Base-by-base conservation (phyloP, 1,140 invertebrate species). In the Drosophila busckii region DNA sequence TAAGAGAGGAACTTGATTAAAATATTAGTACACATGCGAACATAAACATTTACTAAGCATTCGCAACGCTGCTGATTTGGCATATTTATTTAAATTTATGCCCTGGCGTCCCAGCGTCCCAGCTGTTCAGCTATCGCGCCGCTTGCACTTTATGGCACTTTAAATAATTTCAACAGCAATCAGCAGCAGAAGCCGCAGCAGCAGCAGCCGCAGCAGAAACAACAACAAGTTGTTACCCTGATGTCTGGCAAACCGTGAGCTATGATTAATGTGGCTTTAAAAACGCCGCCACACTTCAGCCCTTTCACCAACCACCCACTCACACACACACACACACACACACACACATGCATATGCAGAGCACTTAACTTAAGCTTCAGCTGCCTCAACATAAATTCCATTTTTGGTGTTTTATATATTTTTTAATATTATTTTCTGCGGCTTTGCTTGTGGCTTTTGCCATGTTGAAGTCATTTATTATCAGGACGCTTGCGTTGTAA, bases 231-330 rank as follows among this genome's bases (percentile, higher is more conserved):
- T 12, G 19, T 15, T 10, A 35, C 12, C 22, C 31, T 32, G 10
- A 22, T 53, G 48, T 44, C 38, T 23, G 49, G 56, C 73, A 68
- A n/a, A 59, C 78, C 56, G 49, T 55, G 53, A 68, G 63, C 49
- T 46, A 80, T 78, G 68, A 78, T 78, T 82, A 80, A 78, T 78
- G 73, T 80, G 55, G 40, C 64, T 67, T 67, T 80, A 78, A 71
- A 76, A 71, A 63, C 60, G 61, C 55, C 60, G 63, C 75, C 73
- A 78, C n/a, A n/a, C 71, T 78, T 78, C 73, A 44, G 62, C 44
- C 59, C 52, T 44, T 59, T 50, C 55, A 60, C 38, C 42, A 2
- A 45, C 4, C 28, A 19, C 12, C 8, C 1, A 16, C 22, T 10
- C 19, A 6, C 26, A 23, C 20, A 38, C 37, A 15, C 32, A 34